Percentiles rank a stretch among this genome's conserved stretches.
phyloP scores from a whole-genome alignment of 2,113 vertebrate genomes.

The Heterotis niloticus region DNA sequence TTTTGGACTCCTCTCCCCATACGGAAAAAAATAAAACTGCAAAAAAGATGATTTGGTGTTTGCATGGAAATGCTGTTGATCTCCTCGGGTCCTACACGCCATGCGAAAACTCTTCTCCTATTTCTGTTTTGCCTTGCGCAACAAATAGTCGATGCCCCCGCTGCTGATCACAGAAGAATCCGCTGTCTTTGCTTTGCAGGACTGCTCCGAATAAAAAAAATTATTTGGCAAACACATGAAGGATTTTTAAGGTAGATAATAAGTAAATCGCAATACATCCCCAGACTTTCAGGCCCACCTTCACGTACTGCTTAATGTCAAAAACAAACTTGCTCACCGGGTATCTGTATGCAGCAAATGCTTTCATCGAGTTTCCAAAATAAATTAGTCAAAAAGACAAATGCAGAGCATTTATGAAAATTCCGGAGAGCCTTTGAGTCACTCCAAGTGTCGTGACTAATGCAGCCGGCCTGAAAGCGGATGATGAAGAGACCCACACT shows the following conservation, averaged over 20 bases:
- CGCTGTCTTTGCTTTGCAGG: not conserved
- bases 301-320: not conserved
- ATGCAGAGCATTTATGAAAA: conserved; percentile 21
- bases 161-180: not conserved
- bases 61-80: no score
- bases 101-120: no score
- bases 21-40: no score
- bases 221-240: no score
- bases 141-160: not conserved
- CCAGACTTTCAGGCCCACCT: not conserved
- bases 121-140: not conserved
- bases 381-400: conserved; percentile 6
- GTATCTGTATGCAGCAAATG: conserved; percentile 1
- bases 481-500: not conserved
- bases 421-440: conserved; percentile 27
- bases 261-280: not conserved
- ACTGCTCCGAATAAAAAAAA: not conserved
- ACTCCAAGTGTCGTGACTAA: conserved; percentile 31
- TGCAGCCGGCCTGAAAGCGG: conserved; percentile 17
- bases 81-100: no score
- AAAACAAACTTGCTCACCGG: not conserved
- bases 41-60: no score
- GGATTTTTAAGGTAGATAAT: not conserved
- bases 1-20: no score
- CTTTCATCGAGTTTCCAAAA: not conserved